Conservation (phyloP, 2,888 invertebrate species). For the Plagiodera versicolora region DNA sequence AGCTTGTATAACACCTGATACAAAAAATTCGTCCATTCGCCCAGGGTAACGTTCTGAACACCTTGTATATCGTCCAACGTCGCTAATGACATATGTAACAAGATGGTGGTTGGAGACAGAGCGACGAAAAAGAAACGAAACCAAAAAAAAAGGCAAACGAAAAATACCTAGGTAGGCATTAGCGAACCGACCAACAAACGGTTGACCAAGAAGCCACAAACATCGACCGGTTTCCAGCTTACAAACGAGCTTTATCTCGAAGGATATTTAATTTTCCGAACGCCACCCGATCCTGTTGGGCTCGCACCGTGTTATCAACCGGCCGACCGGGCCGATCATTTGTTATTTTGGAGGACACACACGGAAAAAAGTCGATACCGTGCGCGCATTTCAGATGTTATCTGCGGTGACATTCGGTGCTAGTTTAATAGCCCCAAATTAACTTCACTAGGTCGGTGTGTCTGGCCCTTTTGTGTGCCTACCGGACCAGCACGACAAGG, state of each 20-base stretch:
- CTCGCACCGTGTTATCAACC: constrained; percentile 48
- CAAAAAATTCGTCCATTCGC: too few relatives aligned
- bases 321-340: constrained; percentile 46
- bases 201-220: background rate
- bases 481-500: constrained; percentile 31
- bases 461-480: constrained; percentile 39
- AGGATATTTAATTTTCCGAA: constrained; percentile 52
- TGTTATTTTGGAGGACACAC: constrained; percentile 47
- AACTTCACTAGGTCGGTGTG: constrained; percentile 48
- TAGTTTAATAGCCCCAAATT: constrained; percentile 50
- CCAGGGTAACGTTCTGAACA: too few relatives aligned
- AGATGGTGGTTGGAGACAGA: constrained; percentile 9
- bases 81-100: constrained; percentile 11
- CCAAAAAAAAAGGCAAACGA: constrained; percentile 6
- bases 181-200: constrained; percentile 6
- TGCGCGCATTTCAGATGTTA: constrained; percentile 33
- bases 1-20: too few relatives aligned
- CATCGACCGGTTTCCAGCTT: constrained; percentile 31
- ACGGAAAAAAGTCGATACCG: constrained; percentile 36
- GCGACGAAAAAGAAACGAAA: too few relatives aligned
- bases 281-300: constrained; percentile 48
- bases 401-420: constrained; percentile 47
- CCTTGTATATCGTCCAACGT: constrained; percentile 4
- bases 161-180: constrained; percentile 12
- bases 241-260: constrained; percentile 44